Percentiles rank a stretch among this genome's conserved stretches.
Conservation (phyloP, 2,113 vertebrate genomes). For the Mastomys natalensis region DNA sequence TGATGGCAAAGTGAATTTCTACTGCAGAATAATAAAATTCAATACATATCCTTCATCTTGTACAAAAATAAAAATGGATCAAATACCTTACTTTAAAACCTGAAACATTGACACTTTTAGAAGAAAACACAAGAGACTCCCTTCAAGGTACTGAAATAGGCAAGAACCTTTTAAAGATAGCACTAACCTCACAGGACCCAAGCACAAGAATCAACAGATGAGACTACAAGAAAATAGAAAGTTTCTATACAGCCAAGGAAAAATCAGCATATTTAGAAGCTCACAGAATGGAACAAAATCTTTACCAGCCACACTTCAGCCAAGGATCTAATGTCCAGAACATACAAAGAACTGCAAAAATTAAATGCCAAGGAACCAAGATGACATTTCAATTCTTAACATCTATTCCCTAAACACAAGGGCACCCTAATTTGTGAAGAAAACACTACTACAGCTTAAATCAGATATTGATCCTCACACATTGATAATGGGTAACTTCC, state of each 20-base stretch:
- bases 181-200: background rate
- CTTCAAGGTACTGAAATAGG: background rate
- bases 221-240: background rate
- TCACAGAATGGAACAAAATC: background rate
- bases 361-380: background rate
- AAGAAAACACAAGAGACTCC: background rate
- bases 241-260: background rate
- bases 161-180: background rate
- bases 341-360: no score
- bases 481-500: background rate
- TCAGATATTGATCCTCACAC: background rate
- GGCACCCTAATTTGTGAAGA: background rate
- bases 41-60: background rate
- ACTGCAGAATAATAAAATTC: background rate
- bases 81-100: background rate
- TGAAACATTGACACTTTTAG: background rate
- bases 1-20: background rate
- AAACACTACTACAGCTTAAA: background rate
- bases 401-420: background rate
- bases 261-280: background rate
- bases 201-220: background rate
- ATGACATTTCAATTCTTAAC: background rate
- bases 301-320: background rate
- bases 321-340: background rate
- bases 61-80: background rate